These are phyloP conservation scores for Ligdia adustata DNA, from an alignment of 2,888 invertebrate genomes.

Conservation along the genomic window DNA sequence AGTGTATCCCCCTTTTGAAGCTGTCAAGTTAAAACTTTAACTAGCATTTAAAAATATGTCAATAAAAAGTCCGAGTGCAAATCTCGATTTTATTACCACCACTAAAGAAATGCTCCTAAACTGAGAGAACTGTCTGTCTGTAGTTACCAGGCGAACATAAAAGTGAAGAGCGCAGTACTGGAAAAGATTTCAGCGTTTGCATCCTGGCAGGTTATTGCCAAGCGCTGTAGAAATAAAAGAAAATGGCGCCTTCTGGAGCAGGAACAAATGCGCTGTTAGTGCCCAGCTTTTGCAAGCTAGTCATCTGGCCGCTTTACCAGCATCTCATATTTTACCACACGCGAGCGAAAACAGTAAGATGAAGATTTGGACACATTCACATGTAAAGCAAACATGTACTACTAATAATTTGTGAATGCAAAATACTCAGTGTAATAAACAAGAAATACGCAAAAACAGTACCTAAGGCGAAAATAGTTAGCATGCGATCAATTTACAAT, in stretches of 20 bases:
- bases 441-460: not conserved
- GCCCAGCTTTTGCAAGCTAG: constrained; percentile 10
- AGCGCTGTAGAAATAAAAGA: constrained; percentile 28
- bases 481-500: too few relatives aligned
- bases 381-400: not conserved
- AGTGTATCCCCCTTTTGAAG: too few relatives aligned
- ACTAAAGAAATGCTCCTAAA: constrained; percentile 25
- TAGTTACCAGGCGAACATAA: constrained; percentile 50
- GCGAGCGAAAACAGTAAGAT: not conserved
- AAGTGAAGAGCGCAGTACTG: constrained; percentile 38
- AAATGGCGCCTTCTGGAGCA: constrained; percentile 4
- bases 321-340: not conserved
- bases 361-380: not conserved
- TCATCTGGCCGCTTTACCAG: not conserved
- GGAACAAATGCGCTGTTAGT: constrained; percentile 11
- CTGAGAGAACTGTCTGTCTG: constrained; percentile 35
- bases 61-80: constrained; percentile 14
- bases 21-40: too few relatives aligned
- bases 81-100: constrained; percentile 21
- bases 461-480: too few relatives aligned
- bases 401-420: not conserved
- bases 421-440: not conserved
- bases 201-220: constrained; percentile 35
- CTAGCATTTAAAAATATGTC: constrained; percentile 10
- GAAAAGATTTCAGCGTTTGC: constrained; percentile 42